Evolutionary conservation across 2,888 invertebrate species (phyloP), one percentile per base, ranked within the genome.

Genomic region (Drosophila meridiana): DNA sequence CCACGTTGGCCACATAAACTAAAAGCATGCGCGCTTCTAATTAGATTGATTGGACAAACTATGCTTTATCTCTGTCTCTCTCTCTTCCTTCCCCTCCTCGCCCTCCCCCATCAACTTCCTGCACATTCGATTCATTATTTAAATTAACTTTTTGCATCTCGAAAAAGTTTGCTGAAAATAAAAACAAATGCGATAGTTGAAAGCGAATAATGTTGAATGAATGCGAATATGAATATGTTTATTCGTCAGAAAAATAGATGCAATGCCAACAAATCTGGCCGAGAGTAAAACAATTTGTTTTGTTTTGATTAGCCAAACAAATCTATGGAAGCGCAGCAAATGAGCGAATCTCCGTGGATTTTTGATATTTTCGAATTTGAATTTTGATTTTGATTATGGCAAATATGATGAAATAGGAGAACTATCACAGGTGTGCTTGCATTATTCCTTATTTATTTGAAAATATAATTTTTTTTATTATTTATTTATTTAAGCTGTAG

Each of bases 321-420:
- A 52, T 52, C 34, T 20, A 14, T 28, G 28, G 7, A 6, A 28
- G 14, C 8, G 30, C 1, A 11, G 11, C 45, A 32, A 32, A 34
- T 52, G 50, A n/a, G 50, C 50, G 32, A 30, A 28, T 50, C 32
- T 32, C 2, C 6, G 11, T 0, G 8, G 5, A 34, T 11, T 11
- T 50, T 20, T 34, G 11, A 50, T 34, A 50, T 52, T 34, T 52
- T 34, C 11, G 8, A 52, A 34, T 52, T 34, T 34, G 32, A 52
- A 34, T 52, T 34, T 52, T 20, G 34, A 20, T 20, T 32, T n/a
- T n/a, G n/a, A n/a, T n/a, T 32, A 50, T 11, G n/a, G n/a, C 50
- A 9, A n/a, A 50, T 30, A 2, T 2, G 14, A 0, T n/a, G 32
- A n/a, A 40, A n/a, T 40, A 40, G 9, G 9, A 8, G 3, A n/a